Percentiles rank a stretch among this genome's conserved stretches.
phyloP scores from a whole-genome alignment of 2,888 invertebrate species.

The Nomada ruficornis region DNA sequence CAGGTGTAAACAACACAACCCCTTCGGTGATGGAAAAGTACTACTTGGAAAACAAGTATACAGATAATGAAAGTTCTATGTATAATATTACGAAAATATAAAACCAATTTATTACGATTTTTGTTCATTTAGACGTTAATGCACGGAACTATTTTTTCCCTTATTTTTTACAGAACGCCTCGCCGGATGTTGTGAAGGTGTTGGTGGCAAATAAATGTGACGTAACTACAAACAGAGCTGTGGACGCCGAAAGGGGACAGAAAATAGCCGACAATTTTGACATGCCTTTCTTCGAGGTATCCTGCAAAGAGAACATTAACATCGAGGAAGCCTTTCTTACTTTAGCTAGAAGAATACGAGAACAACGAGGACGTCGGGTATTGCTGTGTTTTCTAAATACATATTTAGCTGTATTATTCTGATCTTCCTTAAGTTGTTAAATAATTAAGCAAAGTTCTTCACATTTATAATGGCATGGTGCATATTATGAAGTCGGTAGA shows the following conservation, averaged over 20 bases:
- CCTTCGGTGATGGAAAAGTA: too few species aligned
- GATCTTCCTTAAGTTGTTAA: background rate
- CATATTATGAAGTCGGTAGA: too few species aligned
- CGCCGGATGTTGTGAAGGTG: slow-evolving; percentile 94
- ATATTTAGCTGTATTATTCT: background rate
- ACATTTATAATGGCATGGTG: background rate
- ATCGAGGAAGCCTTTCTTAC: slow-evolving; percentile 93
- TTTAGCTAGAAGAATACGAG: slow-evolving; percentile 92
- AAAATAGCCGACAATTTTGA: slow-evolving; percentile 95
- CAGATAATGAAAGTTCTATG: too few species aligned
- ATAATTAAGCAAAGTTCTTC: too few species aligned
- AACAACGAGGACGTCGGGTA: slow-evolving; percentile 91
- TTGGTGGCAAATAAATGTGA: slow-evolving; percentile 95
- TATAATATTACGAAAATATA: background rate
- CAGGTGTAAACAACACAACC: too few species aligned
- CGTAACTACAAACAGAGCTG: slow-evolving; percentile 90
- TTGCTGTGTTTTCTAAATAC: background rate
- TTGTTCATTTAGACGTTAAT: background rate
- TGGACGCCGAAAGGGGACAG: slow-evolving; percentile 92
- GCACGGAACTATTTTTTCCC: background rate
- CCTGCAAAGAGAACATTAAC: slow-evolving; percentile 94
- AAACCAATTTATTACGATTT: background rate
- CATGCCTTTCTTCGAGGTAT: slow-evolving; percentile 95
- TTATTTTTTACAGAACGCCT: slow-evolving; percentile 89
- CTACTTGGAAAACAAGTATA: too few species aligned